Conservation (phyloP, 2,797 vertebrate species). For the Silurus lanzhouensis region DNA sequence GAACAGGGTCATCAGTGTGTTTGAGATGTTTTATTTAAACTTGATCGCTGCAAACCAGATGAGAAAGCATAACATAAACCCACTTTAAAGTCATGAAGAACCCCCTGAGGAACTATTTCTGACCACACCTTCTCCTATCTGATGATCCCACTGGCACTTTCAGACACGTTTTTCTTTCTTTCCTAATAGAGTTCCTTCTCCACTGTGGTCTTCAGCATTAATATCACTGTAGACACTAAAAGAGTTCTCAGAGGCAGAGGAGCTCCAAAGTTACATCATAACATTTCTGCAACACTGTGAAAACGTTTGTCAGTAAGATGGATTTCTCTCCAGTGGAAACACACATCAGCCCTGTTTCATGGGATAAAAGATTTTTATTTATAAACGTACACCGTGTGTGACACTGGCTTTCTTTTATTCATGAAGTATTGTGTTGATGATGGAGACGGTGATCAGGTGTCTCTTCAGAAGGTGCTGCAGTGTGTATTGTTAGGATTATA, state of each 20-base stretch:
- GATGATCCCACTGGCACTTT: background rate
- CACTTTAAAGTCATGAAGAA: background rate
- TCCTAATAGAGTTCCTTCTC: too few species aligned
- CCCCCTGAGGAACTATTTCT: background rate
- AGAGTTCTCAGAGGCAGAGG: background rate
- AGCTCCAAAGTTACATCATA: background rate
- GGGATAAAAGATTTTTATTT: slow-evolving; percentile 1
- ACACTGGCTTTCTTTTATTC: too few species aligned
- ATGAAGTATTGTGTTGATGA: background rate
- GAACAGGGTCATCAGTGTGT: background rate
- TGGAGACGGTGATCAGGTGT: background rate
- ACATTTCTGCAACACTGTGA: background rate
- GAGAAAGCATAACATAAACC: background rate
- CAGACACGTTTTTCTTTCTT: background rate
- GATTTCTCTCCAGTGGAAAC: too few species aligned
- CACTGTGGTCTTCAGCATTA: background rate
- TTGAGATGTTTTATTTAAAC: background rate
- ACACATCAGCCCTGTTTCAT: background rate
- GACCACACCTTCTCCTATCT: background rate
- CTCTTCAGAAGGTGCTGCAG: background rate
- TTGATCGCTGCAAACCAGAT: background rate
- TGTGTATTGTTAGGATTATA: background rate
- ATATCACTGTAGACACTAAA: background rate
- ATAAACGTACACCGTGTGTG: too few species aligned
- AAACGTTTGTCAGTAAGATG: too few species aligned